Conservation (phyloP, 2,888 invertebrate species). For the Agonopterix subpropinquella region DNA sequence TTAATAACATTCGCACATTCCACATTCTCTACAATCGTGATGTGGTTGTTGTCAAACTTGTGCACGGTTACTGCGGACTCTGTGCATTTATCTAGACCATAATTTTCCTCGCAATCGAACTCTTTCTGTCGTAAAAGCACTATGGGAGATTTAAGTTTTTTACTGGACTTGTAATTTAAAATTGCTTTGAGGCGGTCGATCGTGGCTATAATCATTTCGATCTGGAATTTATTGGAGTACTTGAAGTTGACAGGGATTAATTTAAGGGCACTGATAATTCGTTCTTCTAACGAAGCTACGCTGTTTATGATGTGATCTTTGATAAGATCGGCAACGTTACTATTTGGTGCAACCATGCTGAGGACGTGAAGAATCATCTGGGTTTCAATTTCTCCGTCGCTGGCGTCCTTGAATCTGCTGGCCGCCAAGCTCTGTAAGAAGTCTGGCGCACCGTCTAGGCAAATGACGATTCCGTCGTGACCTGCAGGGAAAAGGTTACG, state of each 20-base stretch:
- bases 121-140: not conserved
- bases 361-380: slow-evolving; percentile 73
- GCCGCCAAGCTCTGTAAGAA: slow-evolving; percentile 76
- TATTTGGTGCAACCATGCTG: slow-evolving; percentile 60
- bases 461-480: slow-evolving; percentile 77
- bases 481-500: slow-evolving; percentile 28
- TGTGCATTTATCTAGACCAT: slow-evolving; percentile 1
- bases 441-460: slow-evolving; percentile 89
- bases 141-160: slow-evolving; percentile 1
- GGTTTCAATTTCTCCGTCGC: slow-evolving; percentile 70
- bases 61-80: not conserved
- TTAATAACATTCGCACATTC: slow-evolving; percentile 4
- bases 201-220: slow-evolving; percentile 25
- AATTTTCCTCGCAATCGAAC: not conserved
- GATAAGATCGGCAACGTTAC: slow-evolving; percentile 42
- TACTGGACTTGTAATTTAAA: not conserved
- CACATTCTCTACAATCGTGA: not conserved
- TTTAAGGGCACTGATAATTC: slow-evolving; percentile 66
- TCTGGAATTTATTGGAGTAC: slow-evolving; percentile 44
- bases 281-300: slow-evolving; percentile 74
- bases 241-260: slow-evolving; percentile 47
- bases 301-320: slow-evolving; percentile 66
- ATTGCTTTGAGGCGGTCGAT: slow-evolving; percentile 68
- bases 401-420: slow-evolving; percentile 54
- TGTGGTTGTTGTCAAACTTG: slow-evolving; percentile 1